These are phyloP conservation scores for Gymnobelideus leadbeateri DNA, from an alignment of 2,113 vertebrate genomes.

Conservation along the genomic window DNA sequence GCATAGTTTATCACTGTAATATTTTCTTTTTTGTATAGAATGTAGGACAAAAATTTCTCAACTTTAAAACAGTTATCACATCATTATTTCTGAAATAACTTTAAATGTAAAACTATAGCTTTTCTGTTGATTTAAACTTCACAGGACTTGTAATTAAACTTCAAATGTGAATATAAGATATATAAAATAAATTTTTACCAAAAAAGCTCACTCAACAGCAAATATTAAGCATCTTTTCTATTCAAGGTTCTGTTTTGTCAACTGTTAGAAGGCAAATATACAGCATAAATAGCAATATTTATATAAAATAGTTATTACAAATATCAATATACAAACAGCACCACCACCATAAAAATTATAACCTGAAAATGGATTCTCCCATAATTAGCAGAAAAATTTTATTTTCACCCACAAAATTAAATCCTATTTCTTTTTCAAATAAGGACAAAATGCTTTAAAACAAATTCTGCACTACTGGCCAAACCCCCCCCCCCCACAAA, in stretches of 20 bases:
- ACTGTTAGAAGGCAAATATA: not conserved
- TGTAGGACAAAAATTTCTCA: not conserved
- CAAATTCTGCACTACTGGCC: slow-evolving; percentile 14
- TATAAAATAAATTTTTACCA: not conserved
- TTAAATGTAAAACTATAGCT: not conserved
- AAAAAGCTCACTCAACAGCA: not conserved
- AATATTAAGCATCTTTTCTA: not conserved
- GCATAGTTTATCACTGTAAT: not conserved
- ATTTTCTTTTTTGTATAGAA: not conserved
- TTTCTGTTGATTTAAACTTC: not conserved
- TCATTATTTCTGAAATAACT: not conserved
- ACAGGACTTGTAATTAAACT: not conserved
- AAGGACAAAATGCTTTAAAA: not conserved
- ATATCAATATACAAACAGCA: not conserved
- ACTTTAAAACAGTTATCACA: not conserved
- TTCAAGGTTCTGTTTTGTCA: not conserved
- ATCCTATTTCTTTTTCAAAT: not conserved
- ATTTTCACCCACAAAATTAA: slow-evolving; percentile 69
- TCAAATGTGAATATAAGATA: not conserved
- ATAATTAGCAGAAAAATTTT: slow-evolving; percentile 53
- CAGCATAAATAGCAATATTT: not conserved
- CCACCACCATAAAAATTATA: not conserved
- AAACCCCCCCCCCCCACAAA: slow-evolving; percentile 25
- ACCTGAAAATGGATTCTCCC: slow-evolving; percentile 47
- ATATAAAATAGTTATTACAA: not conserved